Evolutionary conservation across 1,140 invertebrate genomes (phyloP).

Genomic region (Cecropterus lyciades): DNA sequence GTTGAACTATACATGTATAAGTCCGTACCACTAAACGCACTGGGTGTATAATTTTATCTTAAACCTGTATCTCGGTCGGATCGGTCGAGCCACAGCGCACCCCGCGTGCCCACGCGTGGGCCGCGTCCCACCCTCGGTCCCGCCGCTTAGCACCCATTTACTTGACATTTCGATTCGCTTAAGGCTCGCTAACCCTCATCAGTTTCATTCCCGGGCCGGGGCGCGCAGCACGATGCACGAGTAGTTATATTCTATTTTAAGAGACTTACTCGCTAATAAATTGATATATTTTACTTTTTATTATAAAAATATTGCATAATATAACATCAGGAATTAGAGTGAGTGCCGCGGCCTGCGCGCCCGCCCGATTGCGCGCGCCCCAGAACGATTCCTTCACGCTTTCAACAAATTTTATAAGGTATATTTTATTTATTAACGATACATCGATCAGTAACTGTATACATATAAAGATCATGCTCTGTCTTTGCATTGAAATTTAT

Average conservation of each 20-base stretch:
- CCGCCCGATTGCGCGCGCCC: slow-evolving; percentile 41
- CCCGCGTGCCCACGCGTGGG: slow-evolving; percentile 29
- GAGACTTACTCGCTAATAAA: slow-evolving; percentile 58
- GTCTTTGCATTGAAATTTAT: slow-evolving; percentile 56
- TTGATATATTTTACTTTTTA: slow-evolving; percentile 62
- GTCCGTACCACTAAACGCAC: slow-evolving; percentile 49
- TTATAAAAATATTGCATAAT: slow-evolving; percentile 71
- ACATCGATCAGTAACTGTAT: slow-evolving; percentile 37
- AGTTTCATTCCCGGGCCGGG: slow-evolving; percentile 43
- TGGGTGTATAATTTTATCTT: slow-evolving; percentile 44
- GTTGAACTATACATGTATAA: slow-evolving; percentile 45
- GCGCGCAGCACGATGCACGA: slow-evolving; percentile 45
- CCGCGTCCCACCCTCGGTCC: slow-evolving; percentile 53
- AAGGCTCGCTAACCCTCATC: slow-evolving; percentile 61
- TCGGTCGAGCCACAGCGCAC: slow-evolving; percentile 30
- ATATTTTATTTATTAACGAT: slow-evolving; percentile 31
- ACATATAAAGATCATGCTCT: slow-evolving; percentile 37
- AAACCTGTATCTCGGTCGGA: slow-evolving; percentile 49
- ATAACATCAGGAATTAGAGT: slow-evolving; percentile 43
- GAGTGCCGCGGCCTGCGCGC: slow-evolving; percentile 36
- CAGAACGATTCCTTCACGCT: slow-evolving; percentile 38
- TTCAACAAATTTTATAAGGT: slow-evolving; percentile 41
- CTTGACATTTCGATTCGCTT: slow-evolving; percentile 52
- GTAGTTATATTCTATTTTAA: slow-evolving; percentile 37
- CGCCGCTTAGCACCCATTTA: slow-evolving; percentile 75